A percentile compares a stretch with the other conserved stretches of the same genome.
Conservation (phyloP, 2,797 vertebrate genomes). For the Anas flavirostris region DNA sequence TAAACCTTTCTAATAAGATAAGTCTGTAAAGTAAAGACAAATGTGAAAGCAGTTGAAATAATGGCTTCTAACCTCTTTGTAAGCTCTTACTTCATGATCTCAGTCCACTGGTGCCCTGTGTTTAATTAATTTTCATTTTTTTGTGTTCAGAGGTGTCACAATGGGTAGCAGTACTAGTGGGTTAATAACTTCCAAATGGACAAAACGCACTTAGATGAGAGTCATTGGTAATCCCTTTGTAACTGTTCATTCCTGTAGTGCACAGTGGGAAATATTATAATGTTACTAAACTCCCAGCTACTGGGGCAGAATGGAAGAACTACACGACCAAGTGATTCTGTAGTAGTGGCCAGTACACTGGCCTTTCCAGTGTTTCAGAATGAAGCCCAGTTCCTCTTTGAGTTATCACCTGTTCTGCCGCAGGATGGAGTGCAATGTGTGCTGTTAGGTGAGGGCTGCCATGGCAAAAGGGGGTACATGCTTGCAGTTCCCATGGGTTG, state of each 20-base stretch:
- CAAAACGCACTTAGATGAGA: not conserved
- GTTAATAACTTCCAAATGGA: not conserved
- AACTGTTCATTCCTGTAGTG: not conserved
- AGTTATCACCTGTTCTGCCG: not conserved
- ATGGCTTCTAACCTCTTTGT: not conserved
- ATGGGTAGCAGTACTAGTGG: not conserved
- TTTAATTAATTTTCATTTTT: not conserved
- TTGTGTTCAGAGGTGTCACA: not conserved
- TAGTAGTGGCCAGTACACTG: not conserved
- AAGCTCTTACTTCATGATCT: not conserved
- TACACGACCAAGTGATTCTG: not conserved
- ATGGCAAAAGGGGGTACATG: rapidly evolving
- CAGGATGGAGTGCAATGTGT: not conserved
- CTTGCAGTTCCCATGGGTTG: not conserved
- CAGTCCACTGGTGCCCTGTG: not conserved
- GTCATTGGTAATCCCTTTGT: not conserved
- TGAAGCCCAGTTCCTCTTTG: not conserved
- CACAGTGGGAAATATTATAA: not conserved
- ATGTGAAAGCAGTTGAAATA: not conserved
- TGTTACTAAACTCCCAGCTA: not conserved
- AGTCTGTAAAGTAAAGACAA: not conserved
- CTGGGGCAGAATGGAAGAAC: not conserved
- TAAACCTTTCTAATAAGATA: not conserved
- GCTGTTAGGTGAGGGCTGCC: not conserved
- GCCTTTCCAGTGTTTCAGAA: not conserved